Conservation (phyloP, 2,797 vertebrate species). For the Thunnus albacares region DNA sequence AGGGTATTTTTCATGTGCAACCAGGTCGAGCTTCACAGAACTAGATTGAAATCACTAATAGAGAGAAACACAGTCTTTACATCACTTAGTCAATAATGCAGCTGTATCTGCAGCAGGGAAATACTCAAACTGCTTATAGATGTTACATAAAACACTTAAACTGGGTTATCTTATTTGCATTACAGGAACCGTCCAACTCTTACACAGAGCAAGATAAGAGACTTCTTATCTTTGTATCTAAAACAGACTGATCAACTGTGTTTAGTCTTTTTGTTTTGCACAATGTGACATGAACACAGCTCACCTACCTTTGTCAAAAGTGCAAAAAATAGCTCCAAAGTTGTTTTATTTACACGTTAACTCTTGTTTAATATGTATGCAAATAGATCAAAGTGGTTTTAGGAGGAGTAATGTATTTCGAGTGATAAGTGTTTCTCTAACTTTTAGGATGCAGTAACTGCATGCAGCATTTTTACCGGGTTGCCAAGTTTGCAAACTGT, state of each 20-base stretch:
- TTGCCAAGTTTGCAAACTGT: neutral
- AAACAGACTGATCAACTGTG: neutral
- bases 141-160: neutral
- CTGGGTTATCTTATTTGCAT: too few species aligned
- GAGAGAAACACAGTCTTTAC: neutral
- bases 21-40: slow-evolving; percentile 15
- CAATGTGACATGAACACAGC: neutral
- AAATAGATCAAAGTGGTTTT: neutral
- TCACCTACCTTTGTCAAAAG: too few species aligned
- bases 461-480: neutral
- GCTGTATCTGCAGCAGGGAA: neutral
- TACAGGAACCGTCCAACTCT: neutral
- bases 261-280: neutral
- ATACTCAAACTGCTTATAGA: neutral
- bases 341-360: neutral
- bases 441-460: neutral
- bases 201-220: neutral
- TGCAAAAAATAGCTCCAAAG: neutral
- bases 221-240: neutral
- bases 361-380: neutral
- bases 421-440: neutral
- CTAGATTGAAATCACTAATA: neutral
- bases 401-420: neutral
- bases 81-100: neutral
- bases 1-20: slow-evolving; percentile 21